Evolutionary conservation across 2,113 vertebrate species (phyloP), one percentile per base, ranked within the genome.

Genomic region (Otus sunia): DNA sequence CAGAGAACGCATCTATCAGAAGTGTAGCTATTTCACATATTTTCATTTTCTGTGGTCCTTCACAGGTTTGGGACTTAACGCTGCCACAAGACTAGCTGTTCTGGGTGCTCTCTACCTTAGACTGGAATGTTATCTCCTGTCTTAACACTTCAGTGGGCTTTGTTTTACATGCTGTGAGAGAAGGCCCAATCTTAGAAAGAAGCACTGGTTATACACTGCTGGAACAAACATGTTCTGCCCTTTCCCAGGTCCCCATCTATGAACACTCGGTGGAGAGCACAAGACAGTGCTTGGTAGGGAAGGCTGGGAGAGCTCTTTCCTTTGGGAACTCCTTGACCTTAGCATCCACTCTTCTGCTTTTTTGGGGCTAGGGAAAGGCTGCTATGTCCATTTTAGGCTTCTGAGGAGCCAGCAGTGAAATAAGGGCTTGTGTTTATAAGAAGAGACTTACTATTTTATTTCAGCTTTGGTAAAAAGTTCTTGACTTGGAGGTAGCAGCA

Each of bases 381-480:
- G 82, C 59, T 74, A 0, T 14, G 32, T 67, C 86, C 32, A 52
- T 41, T 69, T 62, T 20, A 52, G 60, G 49, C 52, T 92, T 76
- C 92, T 49, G 88, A 6, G 5, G 88, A 78, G 73, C 53, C 80
- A 86, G 74, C 49, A 85, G 56, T 83, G 95, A 84, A 59, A 30
- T 36, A 47, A 27, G 37, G 83, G 58, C 75, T 94, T 32, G n/a
- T 49, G 71, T 92, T 92, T 81, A 87, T 34, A 21, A 47, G 47
- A 74, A 69, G n/a, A 92, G 50, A 88, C 39, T 77, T 83, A 60
- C 6, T 77, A 12, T 83, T 96, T 75, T 64, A 62, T 81, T 81
- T 91, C 87, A 83, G 87, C 94, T 97, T 97, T 96, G 89, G 95
- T 96, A 92, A 73, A 66, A 63, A 94, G 87, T 94, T 94, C 84